Percentiles rank a stretch among this genome's conserved stretches.
Conservation (phyloP, 2,797 vertebrate species). For the Phoebastria nigripes region DNA sequence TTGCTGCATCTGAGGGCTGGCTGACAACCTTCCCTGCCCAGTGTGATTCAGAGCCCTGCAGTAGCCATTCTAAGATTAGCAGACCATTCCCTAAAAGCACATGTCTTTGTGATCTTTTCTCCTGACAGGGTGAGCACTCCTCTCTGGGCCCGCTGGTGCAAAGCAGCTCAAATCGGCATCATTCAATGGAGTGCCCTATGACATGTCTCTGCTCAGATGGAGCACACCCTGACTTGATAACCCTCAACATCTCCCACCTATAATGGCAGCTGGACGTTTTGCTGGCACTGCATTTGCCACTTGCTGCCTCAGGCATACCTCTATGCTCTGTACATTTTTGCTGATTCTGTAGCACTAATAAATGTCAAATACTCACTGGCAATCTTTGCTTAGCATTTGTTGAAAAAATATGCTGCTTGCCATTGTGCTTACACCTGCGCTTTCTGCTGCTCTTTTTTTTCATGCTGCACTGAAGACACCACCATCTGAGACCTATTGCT, state of each 20-base stretch:
- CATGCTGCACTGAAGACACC: not conserved
- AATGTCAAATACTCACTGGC: not conserved
- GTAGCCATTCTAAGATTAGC: not conserved
- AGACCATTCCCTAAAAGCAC: not conserved
- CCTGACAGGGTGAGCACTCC: not conserved
- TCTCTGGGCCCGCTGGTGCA: not conserved
- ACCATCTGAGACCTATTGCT: not conserved
- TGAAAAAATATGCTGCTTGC: not conserved
- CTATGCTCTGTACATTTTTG: not conserved
- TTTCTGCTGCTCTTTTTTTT: not conserved
- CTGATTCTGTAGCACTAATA: not conserved
- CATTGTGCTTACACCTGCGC: not conserved
- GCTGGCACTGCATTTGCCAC: not conserved
- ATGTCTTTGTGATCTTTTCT: not conserved
- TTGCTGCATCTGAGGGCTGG: not conserved
- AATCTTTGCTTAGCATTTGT: not conserved
- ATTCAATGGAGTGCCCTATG: not conserved
- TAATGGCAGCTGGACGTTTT: not conserved
- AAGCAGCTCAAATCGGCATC: not conserved
- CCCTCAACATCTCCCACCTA: not conserved
- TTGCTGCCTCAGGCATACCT: not conserved
- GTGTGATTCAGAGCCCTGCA: not conserved
- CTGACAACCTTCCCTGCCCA: not conserved
- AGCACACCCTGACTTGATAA: not conserved
- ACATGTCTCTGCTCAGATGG: not conserved